phyloP scores from a whole-genome alignment of 2,113 vertebrate genomes.

The Anthoscopus minutus region DNA sequence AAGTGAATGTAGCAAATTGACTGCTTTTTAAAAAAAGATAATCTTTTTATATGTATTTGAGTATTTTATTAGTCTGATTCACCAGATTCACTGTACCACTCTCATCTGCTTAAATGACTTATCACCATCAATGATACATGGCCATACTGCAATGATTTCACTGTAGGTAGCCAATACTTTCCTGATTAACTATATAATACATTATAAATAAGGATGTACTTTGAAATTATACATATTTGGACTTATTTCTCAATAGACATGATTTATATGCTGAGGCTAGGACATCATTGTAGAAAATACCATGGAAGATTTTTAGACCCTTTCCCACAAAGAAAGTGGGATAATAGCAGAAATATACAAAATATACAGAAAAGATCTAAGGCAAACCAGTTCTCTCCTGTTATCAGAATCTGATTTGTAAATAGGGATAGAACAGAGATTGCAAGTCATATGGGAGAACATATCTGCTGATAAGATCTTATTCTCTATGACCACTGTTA shows the following conservation, averaged over 20 bases:
- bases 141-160: neutral
- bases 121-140: neutral
- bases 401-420: neutral
- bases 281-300: neutral
- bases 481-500: neutral
- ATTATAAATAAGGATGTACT: neutral
- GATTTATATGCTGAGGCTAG: neutral
- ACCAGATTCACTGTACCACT: neutral
- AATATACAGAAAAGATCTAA: neutral
- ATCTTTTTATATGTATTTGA: fast-evolving
- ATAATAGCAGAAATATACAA: neutral
- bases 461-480: neutral
- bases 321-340: neutral
- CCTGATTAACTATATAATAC: neutral
- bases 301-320: neutral
- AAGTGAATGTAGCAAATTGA: neutral
- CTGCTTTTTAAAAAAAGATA: neutral
- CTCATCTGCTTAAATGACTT: neutral
- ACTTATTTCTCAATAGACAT: neutral
- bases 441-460: neutral
- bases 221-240: neutral
- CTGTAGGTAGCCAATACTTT: neutral
- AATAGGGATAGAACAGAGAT: neutral
- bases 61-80: neutral
- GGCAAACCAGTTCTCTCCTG: neutral